Percentiles rank a stretch among this genome's conserved stretches.
Evolutionary conservation across 2,113 vertebrate species (phyloP).

Genomic region (Cyprinodon variegatus): DNA sequence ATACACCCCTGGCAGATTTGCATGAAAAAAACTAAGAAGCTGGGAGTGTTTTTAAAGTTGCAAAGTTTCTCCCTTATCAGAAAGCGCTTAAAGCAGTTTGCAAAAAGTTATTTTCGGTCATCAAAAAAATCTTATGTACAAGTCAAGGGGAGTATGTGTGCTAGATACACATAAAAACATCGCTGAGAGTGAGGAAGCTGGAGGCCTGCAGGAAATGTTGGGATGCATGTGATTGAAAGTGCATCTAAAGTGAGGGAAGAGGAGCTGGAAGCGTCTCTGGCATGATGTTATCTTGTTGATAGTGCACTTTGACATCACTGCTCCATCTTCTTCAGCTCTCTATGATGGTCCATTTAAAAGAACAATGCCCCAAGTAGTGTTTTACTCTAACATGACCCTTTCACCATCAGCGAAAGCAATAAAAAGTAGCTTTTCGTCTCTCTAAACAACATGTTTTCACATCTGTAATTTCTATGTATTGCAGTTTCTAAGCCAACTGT

Average conservation of each 20-base stretch:
- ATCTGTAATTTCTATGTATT: constrained; percentile 6
- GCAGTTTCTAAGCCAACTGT: constrained; percentile 5
- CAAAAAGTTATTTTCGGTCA: constrained; percentile 27
- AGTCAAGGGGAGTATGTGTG: constrained; percentile 7
- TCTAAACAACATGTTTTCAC: constrained; percentile 11
- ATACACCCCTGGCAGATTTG: constrained; percentile 59
- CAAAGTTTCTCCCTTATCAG: constrained; percentile 24
- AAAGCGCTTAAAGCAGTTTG: constrained; percentile 41
- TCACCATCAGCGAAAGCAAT: constrained; percentile 28
- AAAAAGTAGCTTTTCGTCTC: neutral
- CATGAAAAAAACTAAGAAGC: constrained; percentile 63
- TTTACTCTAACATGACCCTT: constrained; percentile 16
- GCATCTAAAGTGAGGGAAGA: constrained; percentile 27
- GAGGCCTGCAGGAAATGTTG: constrained; percentile 17
- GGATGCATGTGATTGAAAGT: constrained; percentile 19
- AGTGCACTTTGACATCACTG: constrained; percentile 46
- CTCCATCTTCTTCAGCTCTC: constrained; percentile 23
- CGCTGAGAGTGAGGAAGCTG: neutral
- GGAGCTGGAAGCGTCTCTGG: constrained; percentile 34
- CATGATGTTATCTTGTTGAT: constrained; percentile 45
- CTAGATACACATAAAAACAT: neutral
- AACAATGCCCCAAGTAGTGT: constrained; percentile 37
- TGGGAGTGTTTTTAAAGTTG: constrained; percentile 43
- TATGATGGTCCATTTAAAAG: constrained; percentile 25
- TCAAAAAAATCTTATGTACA: constrained; percentile 23